Base-by-base conservation (phyloP, 1,140 invertebrate genomes). In the Oscheius sp. region DNA sequence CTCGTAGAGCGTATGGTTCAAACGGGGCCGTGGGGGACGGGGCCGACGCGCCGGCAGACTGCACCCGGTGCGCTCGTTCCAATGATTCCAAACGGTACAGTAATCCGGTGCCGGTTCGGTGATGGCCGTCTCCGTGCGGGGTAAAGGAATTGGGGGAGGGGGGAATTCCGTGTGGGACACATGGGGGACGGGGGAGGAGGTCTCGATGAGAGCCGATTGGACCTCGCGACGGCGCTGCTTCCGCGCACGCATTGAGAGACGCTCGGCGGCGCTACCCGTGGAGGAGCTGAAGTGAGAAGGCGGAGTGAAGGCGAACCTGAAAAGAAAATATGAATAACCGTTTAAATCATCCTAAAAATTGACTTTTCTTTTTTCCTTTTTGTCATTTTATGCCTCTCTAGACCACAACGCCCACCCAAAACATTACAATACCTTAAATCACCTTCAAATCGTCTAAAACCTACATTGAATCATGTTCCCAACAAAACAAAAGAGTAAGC, bases 281-380 rank as follows among this genome's bases (percentile, higher is more conserved):
- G 23, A 20, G 49, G 23, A 13, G 49, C 7, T 55, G n/a, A n/a
- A n/a, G n/a, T n/a, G n/a, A n/a, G 7, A 4, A 26, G 49, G 28
- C 15, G 49, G 49, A 23, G 49, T 23, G 23, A 55, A 55, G 49
- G 49, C 49, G 49, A 55, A 55, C 28, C 49, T 55, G 49, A 55
- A 55, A 55, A 10, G 38, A 7, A 42, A 42, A 7, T n/a, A 7
- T 42, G 38, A 7, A 42, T n/a, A 42, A n/a, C 7, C 38, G 7
- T 42, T 42, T 42, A 10, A 7, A n/a, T n/a, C n/a, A 42, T 10
- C 38, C 7, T n/a, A n/a, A 7, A n/a, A 7, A 42, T 10, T n/a
- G 38, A 42, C 38, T n/a, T 7, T 7, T 42, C 38, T 42, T 42
- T 42, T n/a, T n/a, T n/a, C 38, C n/a, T 42, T n/a, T n/a, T 10